phyloP scores from a whole-genome alignment of 2,797 vertebrate species.

The Cuniculus paca region DNA sequence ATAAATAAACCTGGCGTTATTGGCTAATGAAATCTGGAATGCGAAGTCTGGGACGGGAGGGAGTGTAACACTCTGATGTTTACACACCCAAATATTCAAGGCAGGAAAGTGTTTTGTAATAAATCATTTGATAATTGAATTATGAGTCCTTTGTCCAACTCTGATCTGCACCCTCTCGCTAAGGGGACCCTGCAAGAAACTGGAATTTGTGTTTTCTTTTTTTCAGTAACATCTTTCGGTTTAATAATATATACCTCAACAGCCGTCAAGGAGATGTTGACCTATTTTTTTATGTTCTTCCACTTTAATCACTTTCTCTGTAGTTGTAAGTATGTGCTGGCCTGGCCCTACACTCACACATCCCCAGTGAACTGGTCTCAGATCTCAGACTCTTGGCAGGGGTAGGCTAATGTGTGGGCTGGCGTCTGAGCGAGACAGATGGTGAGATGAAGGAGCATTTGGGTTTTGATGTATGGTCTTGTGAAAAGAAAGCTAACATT shows the following conservation, averaged over 20 bases:
- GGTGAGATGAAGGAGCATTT: not conserved
- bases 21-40: slow-evolving; percentile 93
- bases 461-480: slow-evolving; percentile 54
- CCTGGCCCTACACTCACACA: not conserved
- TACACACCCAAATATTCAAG: slow-evolving; percentile 86
- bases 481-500: not conserved
- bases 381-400: not conserved
- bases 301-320: not conserved
- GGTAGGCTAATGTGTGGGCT: not conserved
- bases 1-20: slow-evolving; percentile 98
- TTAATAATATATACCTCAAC: not conserved
- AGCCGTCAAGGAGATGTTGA: not conserved
- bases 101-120: slow-evolving; percentile 87
- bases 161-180: slow-evolving; percentile 18
- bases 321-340: not conserved
- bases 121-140: slow-evolving; percentile 89
- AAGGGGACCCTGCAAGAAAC: slow-evolving; percentile 42
- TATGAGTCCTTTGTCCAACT: slow-evolving; percentile 87
- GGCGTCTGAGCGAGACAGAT: not conserved
- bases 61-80: slow-evolving; percentile 84
- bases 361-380: not conserved
- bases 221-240: not conserved
- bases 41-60: slow-evolving; percentile 84
- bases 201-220: slow-evolving; percentile 41
- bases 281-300: not conserved